Evolutionary conservation across 2,888 invertebrate genomes (phyloP).

Genomic region (Rhagonycha fulva): DNA sequence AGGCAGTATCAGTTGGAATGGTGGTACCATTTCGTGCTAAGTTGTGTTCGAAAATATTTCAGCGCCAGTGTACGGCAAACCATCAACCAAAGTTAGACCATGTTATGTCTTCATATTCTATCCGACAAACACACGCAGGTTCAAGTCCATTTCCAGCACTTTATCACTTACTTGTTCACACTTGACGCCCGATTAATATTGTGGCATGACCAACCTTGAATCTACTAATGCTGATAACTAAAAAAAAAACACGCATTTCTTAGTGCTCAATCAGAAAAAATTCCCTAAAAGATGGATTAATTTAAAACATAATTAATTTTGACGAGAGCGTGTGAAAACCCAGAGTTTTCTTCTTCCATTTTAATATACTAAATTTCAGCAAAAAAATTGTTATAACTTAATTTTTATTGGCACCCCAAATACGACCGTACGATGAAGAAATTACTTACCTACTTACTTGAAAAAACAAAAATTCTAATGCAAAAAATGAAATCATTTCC

Average conservation of each 20-base stretch:
- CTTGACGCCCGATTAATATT: slow-evolving; percentile 57
- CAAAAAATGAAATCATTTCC: not conserved
- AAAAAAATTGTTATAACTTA: too few species aligned
- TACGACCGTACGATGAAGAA: not conserved
- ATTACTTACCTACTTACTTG: too few species aligned
- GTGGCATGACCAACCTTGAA: slow-evolving; percentile 53
- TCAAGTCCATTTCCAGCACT: slow-evolving; percentile 55
- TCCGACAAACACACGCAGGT: slow-evolving; percentile 52
- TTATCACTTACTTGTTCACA: slow-evolving; percentile 57
- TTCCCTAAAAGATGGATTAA: not conserved
- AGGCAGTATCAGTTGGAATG: not conserved
- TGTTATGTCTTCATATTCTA: slow-evolving; percentile 52
- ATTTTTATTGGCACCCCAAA: too few species aligned
- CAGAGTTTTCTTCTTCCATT: too few species aligned
- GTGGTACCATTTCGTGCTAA: slow-evolving; percentile 25
- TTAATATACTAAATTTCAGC: too few species aligned
- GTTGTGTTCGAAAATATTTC: slow-evolving; percentile 22
- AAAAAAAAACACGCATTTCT: slow-evolving; percentile 22
- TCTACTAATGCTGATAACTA: slow-evolving; percentile 45
- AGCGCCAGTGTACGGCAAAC: slow-evolving; percentile 27
- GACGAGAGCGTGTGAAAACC: not conserved
- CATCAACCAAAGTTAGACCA: slow-evolving; percentile 35
- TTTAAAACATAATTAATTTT: not conserved
- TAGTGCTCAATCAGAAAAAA: not conserved
- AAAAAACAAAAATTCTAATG: not conserved